Base-by-base conservation (phyloP, 2,797 vertebrate species). In the Pipistrellus nathusii region DNA sequence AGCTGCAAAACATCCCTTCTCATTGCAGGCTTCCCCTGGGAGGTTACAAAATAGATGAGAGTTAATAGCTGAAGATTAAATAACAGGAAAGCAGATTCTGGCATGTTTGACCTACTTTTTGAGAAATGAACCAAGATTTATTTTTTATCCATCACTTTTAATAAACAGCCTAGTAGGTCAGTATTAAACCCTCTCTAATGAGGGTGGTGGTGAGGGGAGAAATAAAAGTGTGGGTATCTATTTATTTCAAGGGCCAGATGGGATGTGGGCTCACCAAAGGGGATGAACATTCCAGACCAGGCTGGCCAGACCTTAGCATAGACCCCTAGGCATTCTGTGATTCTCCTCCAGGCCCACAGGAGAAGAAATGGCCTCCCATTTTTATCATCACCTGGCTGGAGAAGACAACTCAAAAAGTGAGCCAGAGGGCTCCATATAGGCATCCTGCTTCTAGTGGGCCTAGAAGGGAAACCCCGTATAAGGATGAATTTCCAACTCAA, bases 71-170 rank as follows among this genome's bases (percentile, higher is more conserved):
- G 77, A 91, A 93, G 94, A 96, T 97, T 97, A 95, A 97, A 80
- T 91, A 95, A 96, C 82, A 83, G 0, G 2, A 85, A 21, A 94
- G 84, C 81, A 91, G 87, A 84, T 64, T 94, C 95, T 87, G 57
- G 94, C 82, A 59, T 18, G 0, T 68, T 94, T 97, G 96, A 89
- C 93, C 94, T 96, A 88, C 94, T 98, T 97, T 88, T 59, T 93
- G 57, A 95, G 55, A 44, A 86, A 46, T 0, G 0, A 95, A 59
- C 25, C 23, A 27, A 72, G 75, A 71, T 85, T 94, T 48, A 32
- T 90, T 81, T 96, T 93, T 75, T n/a, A 69, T 76, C 94, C 94
- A 92, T 85, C 81, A 30, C 66, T 68, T 94, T 57, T 91, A 80
- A 82, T 90, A 93, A 95, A 96, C 53, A 94, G 57, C 83, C 85